A percentile compares a stretch with the other conserved stretches of the same genome.
Conservation (phyloP, 2,797 vertebrate genomes). For the Lycodopsis pacificus region DNA sequence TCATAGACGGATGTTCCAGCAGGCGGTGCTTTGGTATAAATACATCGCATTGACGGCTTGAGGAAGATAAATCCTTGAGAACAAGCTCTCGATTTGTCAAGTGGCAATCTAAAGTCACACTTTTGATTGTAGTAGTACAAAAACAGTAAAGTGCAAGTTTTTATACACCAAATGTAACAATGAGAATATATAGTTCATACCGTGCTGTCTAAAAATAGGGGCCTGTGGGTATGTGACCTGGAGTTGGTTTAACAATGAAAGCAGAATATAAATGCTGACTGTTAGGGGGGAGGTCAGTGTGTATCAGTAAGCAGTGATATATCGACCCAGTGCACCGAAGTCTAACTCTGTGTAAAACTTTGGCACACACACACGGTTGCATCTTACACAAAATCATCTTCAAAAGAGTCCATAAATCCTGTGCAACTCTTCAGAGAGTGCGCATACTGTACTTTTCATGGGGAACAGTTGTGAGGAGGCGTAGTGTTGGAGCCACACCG, state of each 20-base stretch:
- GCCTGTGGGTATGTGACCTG: background rate
- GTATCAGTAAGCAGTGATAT: background rate
- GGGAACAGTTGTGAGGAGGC: conserved; percentile 30
- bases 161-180: background rate
- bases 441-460: conserved; percentile 48
- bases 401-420: conserved; percentile 25
- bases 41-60: background rate
- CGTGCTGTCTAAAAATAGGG: background rate
- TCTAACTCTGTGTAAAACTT: background rate
- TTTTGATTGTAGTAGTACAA: background rate
- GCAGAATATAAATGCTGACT: background rate
- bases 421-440: conserved; percentile 40
- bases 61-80: background rate
- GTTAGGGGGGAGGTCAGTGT: background rate
- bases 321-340: background rate
- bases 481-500: conserved; percentile 14
- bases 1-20: background rate
- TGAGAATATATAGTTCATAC: background rate
- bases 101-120: background rate
- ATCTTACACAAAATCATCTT: conserved; percentile 32
- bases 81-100: background rate
- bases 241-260: background rate
- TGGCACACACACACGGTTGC: background rate
- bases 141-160: background rate
- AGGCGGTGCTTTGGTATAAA: background rate